Evolutionary conservation across 1,140 invertebrate species (phyloP), one percentile per base, ranked within the genome.

Genomic region (Caenorhabditis inopinata): DNA sequence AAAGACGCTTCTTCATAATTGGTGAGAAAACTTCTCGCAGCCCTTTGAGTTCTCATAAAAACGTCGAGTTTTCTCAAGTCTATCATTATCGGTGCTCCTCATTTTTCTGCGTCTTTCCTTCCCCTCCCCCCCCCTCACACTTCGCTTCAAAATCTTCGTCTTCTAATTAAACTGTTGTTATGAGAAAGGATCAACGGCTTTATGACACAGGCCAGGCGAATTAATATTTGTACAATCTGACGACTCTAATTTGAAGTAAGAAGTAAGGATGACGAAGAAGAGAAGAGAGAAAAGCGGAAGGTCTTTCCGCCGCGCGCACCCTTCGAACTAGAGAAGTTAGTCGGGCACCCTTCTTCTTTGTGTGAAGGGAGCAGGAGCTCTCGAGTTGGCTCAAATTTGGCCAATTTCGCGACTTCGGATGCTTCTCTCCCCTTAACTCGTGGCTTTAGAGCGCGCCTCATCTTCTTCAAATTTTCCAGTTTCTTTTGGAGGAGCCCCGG

Each of bases 1-100:
- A 68, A 35, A 68, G 38, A 25, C 29, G 23, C 58, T 21, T 68
- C 32, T 68, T 68, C 32, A 68, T 68, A 68, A 68, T 68, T 68
- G 58, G 58, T 68, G 58, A 18, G 58, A 68, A 68, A 68, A 68
- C 58, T 68, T 68, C 32, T 42, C n/a, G 38, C 12, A 7, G 16
- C 51, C 38, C 58, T 42, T 68, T 7, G n/a, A 68, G 32, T 32
- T n/a, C n/a, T n/a, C n/a, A n/a, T n/a, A n/a, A n/a, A n/a, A n/a
- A 42, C 21, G 29, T 32, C 32, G 27, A 58, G 51, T 58, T 21
- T 9, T 58, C 51, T 16, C 16, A 29, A 58, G 51, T 3, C 51
- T 32, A 51, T 51, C 27, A 58, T n/a, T 16, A 58, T 2, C 12
- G 51, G 1, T 32, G 25, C 53, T 58, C 11, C 58, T 68, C 58